Evolutionary conservation across 1,140 invertebrate species (phyloP).

Genomic region (Schlechtendalia chinensis): DNA sequence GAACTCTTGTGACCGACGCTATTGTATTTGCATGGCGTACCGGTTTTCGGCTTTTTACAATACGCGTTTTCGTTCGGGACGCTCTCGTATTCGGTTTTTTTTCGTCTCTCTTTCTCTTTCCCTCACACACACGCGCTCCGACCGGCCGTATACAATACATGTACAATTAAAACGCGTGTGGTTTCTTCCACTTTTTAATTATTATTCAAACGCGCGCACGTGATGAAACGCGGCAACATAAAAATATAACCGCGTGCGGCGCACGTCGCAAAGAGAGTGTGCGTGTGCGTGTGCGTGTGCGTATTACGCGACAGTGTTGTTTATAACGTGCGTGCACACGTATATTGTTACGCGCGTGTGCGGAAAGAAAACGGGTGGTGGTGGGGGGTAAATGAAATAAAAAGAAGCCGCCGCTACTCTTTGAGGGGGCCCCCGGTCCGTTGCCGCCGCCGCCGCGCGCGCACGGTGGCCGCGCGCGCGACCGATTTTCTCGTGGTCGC

Average conservation of each 20-base stretch:
- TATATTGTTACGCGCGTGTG: neutral
- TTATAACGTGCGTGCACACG: too few relatives aligned
- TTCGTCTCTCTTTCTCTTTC: neutral
- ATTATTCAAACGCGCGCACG: conserved; percentile 24
- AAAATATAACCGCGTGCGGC: neutral
- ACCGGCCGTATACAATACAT: too few relatives aligned
- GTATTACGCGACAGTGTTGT: neutral
- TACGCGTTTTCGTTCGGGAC: too few relatives aligned
- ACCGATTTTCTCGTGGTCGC: neutral
- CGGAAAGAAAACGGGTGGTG: too few relatives aligned
- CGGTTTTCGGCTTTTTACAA: neutral
- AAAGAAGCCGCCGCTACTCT: neutral
- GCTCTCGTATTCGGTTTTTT: neutral
- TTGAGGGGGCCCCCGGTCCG: too few relatives aligned
- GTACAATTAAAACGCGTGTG: neutral
- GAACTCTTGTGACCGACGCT: too few relatives aligned
- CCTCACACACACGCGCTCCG: too few relatives aligned
- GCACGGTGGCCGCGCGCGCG: neutral
- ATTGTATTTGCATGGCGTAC: too few relatives aligned
- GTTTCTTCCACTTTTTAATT: too few relatives aligned
- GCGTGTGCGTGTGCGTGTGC: neutral
- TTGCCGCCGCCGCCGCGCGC: neutral
- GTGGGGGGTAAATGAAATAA: too few relatives aligned
- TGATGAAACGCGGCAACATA: conserved; percentile 7
- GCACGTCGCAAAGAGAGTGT: too few relatives aligned